Percentiles rank a stretch among this genome's conserved stretches.
phyloP scores from a whole-genome alignment of 2,113 vertebrate species.

The Etheostoma spectabile region DNA sequence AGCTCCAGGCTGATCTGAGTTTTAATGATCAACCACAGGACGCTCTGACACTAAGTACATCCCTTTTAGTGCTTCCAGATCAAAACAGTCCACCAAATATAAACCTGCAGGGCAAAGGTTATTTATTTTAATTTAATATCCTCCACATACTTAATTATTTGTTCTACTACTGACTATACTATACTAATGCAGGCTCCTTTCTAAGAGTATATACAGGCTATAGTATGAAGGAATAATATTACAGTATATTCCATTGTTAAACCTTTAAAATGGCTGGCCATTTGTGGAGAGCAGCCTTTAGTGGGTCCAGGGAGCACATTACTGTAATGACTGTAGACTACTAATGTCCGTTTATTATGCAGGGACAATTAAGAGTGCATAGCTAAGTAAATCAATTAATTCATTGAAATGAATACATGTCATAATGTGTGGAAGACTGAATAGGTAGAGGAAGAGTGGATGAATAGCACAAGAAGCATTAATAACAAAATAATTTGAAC shows the following conservation, averaged over 20 bases:
- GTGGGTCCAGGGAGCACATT: conserved; percentile 17
- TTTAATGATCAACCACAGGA: conserved; percentile 47
- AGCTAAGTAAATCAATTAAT: background rate
- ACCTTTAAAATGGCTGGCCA: background rate
- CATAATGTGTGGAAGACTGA: background rate
- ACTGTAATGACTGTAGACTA: background rate
- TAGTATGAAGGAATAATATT: background rate
- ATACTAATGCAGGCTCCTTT: conserved; percentile 7
- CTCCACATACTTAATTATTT: conserved; percentile 6
- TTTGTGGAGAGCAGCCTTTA: conserved; percentile 5
- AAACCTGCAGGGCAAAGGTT: conserved; percentile 31
- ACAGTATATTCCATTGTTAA: background rate
- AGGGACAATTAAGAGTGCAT: conserved; percentile 24
- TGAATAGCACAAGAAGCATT: background rate
- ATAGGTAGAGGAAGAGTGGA: background rate
- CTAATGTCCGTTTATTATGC: conserved; percentile 23
- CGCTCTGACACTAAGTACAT: conserved; percentile 33
- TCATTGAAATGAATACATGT: background rate
- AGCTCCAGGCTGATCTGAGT: conserved; percentile 46
- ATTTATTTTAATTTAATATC: conserved; percentile 29
- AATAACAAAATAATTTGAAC: background rate
- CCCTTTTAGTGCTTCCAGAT: conserved; percentile 6
- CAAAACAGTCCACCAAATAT: conserved; percentile 16
- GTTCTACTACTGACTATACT: background rate
- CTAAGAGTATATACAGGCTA: background rate